Evolutionary conservation across 2,113 vertebrate species (phyloP), one percentile per base, ranked within the genome.

Genomic region (Passerina amoena): DNA sequence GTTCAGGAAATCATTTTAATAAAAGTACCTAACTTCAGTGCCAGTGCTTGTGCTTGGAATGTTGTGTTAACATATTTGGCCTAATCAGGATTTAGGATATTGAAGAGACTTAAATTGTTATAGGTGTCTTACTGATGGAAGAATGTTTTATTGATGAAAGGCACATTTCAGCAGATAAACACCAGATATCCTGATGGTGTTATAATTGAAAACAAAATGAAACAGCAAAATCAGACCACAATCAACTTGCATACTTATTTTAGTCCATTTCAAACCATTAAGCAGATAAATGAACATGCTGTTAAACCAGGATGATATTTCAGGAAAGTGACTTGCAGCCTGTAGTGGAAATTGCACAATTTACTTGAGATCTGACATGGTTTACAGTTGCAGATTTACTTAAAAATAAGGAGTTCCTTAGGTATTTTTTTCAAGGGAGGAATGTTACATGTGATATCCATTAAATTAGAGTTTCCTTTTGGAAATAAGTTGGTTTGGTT

Each of bases 181-280:
- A 79, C 51, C 80, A 90, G 54, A 60, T 96, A 72, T 92, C 53
- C 48, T 88, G 44, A 85, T 81, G 73, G 27, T 90, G 50, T 88
- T 90, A 65, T 88, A 92, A 86, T 75, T 95, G 85, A 94, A 96
- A 97, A 66, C 79, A 92, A 77, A 94, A 85, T 63, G 68, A 94
- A 97, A 86, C 18, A 25, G 56, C 64, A 76, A 90, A 75, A 75
- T 88, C 35, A 56, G 68, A 61, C 37, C 56, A 47, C 0, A 0
- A 42, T 86, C 60, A 86, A 42, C 65, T 65, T 45, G 27, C 16
- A 5, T 63, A n/a, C 45, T 87, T 82, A 47, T 45, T 93, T 85
- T 44, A 81, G 69, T 77, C 64, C 20, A 28, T 51, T 88, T 64
- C 66, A 51, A 81, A 71, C 68, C 84, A 78, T 66, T 75, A 57